phyloP scores from a whole-genome alignment of 2,797 vertebrate species.

The Silurus aristotelis region DNA sequence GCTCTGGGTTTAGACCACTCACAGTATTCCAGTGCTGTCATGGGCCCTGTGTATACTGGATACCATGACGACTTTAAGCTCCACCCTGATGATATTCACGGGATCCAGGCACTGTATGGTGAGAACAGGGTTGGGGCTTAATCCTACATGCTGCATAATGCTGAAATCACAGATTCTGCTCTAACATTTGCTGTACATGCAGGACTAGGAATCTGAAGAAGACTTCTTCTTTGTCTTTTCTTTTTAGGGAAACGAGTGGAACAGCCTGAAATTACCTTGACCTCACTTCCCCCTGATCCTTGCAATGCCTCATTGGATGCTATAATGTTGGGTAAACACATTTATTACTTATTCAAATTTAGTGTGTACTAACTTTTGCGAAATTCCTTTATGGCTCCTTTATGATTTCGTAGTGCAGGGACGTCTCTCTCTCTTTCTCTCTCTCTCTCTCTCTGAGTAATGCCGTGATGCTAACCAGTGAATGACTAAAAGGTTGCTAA shows the following conservation, averaged over 20 bases:
- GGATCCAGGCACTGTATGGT: conserved; percentile 86
- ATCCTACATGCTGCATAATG: not conserved
- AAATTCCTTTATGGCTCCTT: not conserved
- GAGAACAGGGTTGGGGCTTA: conserved; percentile 20
- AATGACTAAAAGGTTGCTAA: not conserved
- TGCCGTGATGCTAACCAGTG: no score
- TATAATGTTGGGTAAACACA: conserved; percentile 76
- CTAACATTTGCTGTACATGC: not conserved
- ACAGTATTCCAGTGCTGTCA: conserved; percentile 73
- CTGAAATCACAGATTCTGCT: not conserved
- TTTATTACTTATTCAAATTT: not conserved
- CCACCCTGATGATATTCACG: conserved; percentile 79
- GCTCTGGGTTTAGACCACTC: conserved; percentile 85
- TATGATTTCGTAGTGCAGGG: not conserved
- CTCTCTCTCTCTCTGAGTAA: no score
- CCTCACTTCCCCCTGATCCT: conserved; percentile 65
- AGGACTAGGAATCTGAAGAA: not conserved
- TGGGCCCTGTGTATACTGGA: conserved; percentile 82
- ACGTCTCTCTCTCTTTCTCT: not conserved
- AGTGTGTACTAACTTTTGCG: not conserved
- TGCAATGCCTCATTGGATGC: conserved; percentile 78
- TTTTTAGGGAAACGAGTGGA: conserved; percentile 65
- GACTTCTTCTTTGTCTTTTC: not conserved
- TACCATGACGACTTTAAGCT: conserved; percentile 77
- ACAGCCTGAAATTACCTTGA: conserved; percentile 29